Evolutionary conservation across 2,888 invertebrate species (phyloP).

Genomic region (Ceramica pisi): DNA sequence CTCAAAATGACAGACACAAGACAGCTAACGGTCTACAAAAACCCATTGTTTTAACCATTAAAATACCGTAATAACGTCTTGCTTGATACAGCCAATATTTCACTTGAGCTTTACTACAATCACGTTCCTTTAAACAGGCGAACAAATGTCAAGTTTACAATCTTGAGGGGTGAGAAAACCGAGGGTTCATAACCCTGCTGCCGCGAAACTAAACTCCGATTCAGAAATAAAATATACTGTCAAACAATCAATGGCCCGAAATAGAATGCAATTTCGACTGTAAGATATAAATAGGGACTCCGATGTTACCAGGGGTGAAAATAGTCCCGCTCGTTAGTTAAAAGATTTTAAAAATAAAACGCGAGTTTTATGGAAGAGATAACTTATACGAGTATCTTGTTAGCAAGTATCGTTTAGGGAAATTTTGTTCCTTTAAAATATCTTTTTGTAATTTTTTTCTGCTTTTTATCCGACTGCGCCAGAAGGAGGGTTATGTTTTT

Average conservation of each 20-base stretch:
- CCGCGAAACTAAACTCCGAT: slow-evolving; percentile 61
- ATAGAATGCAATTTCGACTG: slow-evolving; percentile 75
- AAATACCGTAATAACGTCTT: slow-evolving; percentile 50
- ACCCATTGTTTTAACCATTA: slow-evolving; percentile 30
- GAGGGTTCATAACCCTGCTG: slow-evolving; percentile 60
- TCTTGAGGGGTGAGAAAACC: slow-evolving; percentile 59
- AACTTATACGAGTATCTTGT: slow-evolving; percentile 50
- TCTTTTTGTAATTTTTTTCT: slow-evolving; percentile 1
- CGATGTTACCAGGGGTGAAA: slow-evolving; percentile 66
- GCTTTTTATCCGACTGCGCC: not conserved
- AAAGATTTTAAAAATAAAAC: slow-evolving; percentile 62
- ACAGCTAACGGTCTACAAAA: slow-evolving; percentile 41
- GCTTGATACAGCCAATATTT: slow-evolving; percentile 52
- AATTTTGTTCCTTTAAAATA: slow-evolving; percentile 23
- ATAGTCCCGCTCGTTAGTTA: slow-evolving; percentile 66
- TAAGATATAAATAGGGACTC: slow-evolving; percentile 72
- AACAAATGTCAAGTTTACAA: slow-evolving; percentile 72
- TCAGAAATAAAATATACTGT: slow-evolving; percentile 69
- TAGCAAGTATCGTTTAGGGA: slow-evolving; percentile 47
- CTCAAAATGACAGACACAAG: slow-evolving; percentile 14
- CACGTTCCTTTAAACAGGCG: slow-evolving; percentile 62
- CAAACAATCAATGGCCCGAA: slow-evolving; percentile 73
- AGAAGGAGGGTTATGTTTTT: no score
- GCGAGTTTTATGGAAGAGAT: slow-evolving; percentile 42
- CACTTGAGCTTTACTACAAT: slow-evolving; percentile 47